Base-by-base conservation (phyloP, 1,140 invertebrate genomes). In the Drosophila watanabei region DNA sequence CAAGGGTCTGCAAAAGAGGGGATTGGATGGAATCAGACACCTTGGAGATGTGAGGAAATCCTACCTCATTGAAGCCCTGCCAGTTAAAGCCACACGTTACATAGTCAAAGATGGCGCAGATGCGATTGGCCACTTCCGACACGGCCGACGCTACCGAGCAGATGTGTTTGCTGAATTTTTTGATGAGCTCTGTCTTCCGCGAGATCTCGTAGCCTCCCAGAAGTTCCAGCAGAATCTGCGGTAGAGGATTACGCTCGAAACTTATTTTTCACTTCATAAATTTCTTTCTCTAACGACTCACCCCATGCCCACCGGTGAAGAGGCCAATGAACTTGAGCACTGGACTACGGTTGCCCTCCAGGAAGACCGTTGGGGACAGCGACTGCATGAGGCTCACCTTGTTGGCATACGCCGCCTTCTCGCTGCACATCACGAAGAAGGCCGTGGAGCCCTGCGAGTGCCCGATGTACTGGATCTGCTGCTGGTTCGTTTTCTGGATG, bases 321-420 rank as follows among this genome's bases (percentile, higher is more conserved):
- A 62, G 7, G 3, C 51, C 10, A 20, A 85, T 13, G 14, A 69
- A 86, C 5, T 51, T 18, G 0, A 85, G 64, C 9, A 81, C 68
- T 0, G 82, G 79, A 65, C 82, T 86, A 16, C 46, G 20, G 4
- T 51, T 32, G 16, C 45, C n/a, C 11, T 52, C 1, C 64, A 82
- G 6, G 14, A 79, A 94, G 0, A 93, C 93, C 0, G 93, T 92
- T 6, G 96, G 96, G 16, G 95, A 96, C 35, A 97, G 93, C 30
- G 95, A 95, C 63, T 96, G 94, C 94, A 94, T 94, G 46, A 92
- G 91, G 14, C 73, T 88, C 11, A 95, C 80, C 83, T 96, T 95
- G 13, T 94, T 82, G 66, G 95, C 95, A 63, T 96, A 97, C 43
- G 96, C 94, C 0, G 95, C 94, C 78, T 94, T 94, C 18, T 95